These are phyloP conservation scores for Ellobium chinense DNA, from an alignment of 2,888 invertebrate species.

Conservation along the genomic window DNA sequence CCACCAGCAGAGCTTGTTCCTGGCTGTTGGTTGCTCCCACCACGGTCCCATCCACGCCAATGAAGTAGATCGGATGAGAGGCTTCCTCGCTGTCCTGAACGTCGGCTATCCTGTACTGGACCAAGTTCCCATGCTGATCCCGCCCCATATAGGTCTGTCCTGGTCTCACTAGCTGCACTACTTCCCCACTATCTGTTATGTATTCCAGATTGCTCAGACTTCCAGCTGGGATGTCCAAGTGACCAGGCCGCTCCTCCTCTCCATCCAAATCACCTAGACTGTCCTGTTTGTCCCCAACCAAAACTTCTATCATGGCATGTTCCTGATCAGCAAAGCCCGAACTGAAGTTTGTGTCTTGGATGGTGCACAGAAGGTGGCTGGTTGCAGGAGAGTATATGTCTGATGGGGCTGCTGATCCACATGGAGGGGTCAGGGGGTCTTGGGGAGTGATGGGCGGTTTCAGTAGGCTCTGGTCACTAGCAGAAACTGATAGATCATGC, in stretches of 20 bases:
- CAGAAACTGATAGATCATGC: neutral
- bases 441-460: neutral
- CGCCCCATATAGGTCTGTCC: slow-evolving; percentile 6
- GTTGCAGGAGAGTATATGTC: neutral
- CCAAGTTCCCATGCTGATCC: slow-evolving; percentile 33
- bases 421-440: neutral
- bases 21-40: neutral
- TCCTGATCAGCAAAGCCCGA: neutral
- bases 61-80: slow-evolving; percentile 10
- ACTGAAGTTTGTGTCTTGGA: neutral
- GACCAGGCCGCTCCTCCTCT: slow-evolving; percentile 30
- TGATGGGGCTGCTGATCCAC: neutral
- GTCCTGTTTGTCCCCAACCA: slow-evolving; percentile 6
- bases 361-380: neutral
- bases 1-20: neutral
- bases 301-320: slow-evolving; percentile 15
- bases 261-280: neutral
- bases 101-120: slow-evolving; percentile 24
- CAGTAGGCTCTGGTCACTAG: neutral
- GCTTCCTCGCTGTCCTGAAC: neutral
- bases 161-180: neutral
- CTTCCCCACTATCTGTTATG: neutral
- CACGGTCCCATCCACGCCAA: slow-evolving; percentile 6
- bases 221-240: slow-evolving; percentile 5
- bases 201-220: slow-evolving; percentile 8